phyloP scores from a whole-genome alignment of 2,113 vertebrate species.

The Hemicordylus capensis region DNA sequence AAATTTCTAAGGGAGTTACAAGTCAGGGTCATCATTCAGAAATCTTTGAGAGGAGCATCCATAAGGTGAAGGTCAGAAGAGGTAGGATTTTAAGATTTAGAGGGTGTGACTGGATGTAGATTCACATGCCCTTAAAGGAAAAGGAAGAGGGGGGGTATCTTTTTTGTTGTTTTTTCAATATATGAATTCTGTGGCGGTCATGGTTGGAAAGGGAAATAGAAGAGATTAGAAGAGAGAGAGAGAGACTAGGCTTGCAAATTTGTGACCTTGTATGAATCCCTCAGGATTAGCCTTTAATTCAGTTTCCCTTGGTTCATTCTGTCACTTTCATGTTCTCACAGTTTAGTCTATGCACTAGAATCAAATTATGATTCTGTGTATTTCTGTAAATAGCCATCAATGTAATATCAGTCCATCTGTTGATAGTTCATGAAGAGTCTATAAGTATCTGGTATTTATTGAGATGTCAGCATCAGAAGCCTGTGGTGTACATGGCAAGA shows the following conservation, averaged over 20 bases:
- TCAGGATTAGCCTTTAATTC: neutral
- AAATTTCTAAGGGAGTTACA: neutral
- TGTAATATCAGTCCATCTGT: slow-evolving; percentile 19
- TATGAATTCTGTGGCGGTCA: neutral
- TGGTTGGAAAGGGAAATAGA: neutral
- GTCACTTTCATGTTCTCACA: neutral
- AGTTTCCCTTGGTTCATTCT: neutral
- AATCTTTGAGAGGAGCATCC: neutral
- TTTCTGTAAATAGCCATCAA: slow-evolving; percentile 42
- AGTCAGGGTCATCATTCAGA: slow-evolving; percentile 6
- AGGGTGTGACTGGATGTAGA: neutral
- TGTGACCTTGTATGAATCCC: slow-evolving; percentile 7
- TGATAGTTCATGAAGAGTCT: slow-evolving; percentile 41
- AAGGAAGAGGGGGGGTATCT: slow-evolving; percentile 38
- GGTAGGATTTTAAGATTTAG: slow-evolving; percentile 22
- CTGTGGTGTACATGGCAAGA: slow-evolving; percentile 23
- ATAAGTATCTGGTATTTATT: slow-evolving; percentile 54
- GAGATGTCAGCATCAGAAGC: slow-evolving; percentile 50
- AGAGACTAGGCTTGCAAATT: neutral
- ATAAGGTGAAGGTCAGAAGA: neutral
- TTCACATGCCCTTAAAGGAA: neutral
- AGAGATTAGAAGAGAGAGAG: neutral
- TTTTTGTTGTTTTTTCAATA: slow-evolving; percentile 30
- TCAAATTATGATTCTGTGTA: slow-evolving; percentile 31
- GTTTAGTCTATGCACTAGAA: neutral